Evolutionary conservation across 2,797 vertebrate genomes (phyloP).

Genomic region (Gymnoscopelus microlampas): DNA sequence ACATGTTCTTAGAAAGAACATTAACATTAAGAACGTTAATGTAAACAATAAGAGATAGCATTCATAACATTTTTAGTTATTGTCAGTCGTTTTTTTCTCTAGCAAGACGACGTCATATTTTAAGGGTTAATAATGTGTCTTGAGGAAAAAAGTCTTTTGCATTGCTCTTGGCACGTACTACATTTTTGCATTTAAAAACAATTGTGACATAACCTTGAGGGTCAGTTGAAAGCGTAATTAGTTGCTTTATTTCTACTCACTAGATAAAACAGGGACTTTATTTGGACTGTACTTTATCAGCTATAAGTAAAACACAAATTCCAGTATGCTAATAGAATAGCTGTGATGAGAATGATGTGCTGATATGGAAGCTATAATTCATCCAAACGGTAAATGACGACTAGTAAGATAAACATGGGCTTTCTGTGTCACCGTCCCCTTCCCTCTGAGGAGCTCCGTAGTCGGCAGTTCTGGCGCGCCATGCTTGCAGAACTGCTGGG

Average conservation of each 20-base stretch:
- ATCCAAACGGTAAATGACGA: not conserved
- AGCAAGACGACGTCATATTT: too few species aligned
- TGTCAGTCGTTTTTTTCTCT: not conserved
- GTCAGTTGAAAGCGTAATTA: not conserved
- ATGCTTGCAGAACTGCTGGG: slow-evolving; percentile 80
- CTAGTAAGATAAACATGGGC: slow-evolving; percentile 16
- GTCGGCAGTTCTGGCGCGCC: slow-evolving; percentile 82
- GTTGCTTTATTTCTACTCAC: not conserved
- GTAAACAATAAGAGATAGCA: not conserved
- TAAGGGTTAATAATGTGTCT: too few species aligned
- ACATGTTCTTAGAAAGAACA: too few species aligned
- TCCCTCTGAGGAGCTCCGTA: slow-evolving; percentile 78
- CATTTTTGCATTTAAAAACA: too few species aligned
- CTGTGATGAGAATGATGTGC: not conserved
- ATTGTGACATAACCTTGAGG: too few species aligned
- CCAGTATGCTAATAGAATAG: not conserved
- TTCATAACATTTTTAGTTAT: not conserved
- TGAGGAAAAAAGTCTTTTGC: too few species aligned
- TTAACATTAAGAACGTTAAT: too few species aligned
- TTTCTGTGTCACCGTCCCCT: slow-evolving; percentile 24
- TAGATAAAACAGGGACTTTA: not conserved
- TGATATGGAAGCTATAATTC: not conserved
- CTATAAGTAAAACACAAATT: not conserved
- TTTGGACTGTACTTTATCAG: not conserved
- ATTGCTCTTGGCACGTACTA: too few species aligned